Conservation (phyloP, 2,888 invertebrate genomes). For the Eilema depressum region DNA sequence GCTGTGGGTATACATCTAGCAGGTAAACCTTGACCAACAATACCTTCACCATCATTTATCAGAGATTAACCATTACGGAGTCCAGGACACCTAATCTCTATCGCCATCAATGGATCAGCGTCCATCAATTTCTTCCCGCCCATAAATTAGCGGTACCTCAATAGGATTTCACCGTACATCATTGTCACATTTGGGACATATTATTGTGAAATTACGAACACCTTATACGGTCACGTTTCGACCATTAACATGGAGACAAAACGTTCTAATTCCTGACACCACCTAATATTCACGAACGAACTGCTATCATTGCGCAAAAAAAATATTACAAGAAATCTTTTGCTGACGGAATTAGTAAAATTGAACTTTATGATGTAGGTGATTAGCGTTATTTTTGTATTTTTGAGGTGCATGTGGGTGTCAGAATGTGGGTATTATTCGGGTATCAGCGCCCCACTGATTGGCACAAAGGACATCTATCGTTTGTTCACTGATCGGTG, state of each 20-base stretch:
- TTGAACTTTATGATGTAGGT: slow-evolving; percentile 45
- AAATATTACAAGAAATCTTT: slow-evolving; percentile 49
- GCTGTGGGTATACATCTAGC: not conserved
- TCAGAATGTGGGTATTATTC: slow-evolving; percentile 75
- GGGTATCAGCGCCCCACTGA: slow-evolving; percentile 83
- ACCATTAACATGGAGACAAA: slow-evolving; percentile 85
- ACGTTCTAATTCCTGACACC: slow-evolving; percentile 82
- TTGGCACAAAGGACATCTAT: slow-evolving; percentile 77
- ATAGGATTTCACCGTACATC: slow-evolving; percentile 73
- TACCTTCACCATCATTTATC: slow-evolving; percentile 51
- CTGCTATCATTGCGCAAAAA: slow-evolving; percentile 85
- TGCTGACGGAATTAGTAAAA: slow-evolving; percentile 39
- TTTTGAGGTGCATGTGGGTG: slow-evolving; percentile 48
- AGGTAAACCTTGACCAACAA: not conserved
- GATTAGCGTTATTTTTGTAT: slow-evolving; percentile 31
- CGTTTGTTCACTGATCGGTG: slow-evolving; percentile 79
- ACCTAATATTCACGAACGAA: slow-evolving; percentile 82
- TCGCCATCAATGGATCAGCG: slow-evolving; percentile 32
- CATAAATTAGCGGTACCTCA: slow-evolving; percentile 75
- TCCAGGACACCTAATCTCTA: slow-evolving; percentile 9
- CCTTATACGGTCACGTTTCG: slow-evolving; percentile 82
- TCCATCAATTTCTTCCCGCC: slow-evolving; percentile 59
- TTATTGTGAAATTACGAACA: slow-evolving; percentile 80
- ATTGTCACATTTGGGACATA: slow-evolving; percentile 78
- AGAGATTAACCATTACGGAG: slow-evolving; percentile 55